Evolutionary conservation across 2,888 invertebrate species (phyloP), one percentile per base, ranked within the genome.

Genomic region (Nipponacmea schrenckii): DNA sequence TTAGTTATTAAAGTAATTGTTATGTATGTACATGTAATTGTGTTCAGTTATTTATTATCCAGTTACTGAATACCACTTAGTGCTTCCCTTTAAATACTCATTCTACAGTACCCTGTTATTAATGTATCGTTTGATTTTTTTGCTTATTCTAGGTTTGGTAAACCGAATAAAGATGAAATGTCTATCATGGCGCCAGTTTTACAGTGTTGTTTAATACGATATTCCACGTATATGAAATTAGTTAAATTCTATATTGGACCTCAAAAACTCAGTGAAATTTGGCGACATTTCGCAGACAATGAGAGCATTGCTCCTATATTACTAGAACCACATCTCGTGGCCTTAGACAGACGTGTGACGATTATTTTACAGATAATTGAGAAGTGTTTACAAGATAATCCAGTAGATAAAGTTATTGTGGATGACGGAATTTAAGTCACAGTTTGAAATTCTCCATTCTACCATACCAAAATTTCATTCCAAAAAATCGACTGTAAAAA

Each of bases 161-260:
- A 94, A 84, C 93, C 97, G 0, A 93, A 92, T 86, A 94, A 96
- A 86, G 98, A 99, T 87, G 98, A 98, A 89, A 91, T 96, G 76
- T 95, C 96, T 78, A 98, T 98, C 84, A 91, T 99, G 77, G 96
- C 97, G 14, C 99, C 98, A 0, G 90, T 99, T 68, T 91, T 95
- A 79, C 99, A 99, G 90, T 99, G 98, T 90, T 99, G 99, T 89
- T 90, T 95, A 83, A 93, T 99, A 70, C 91, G 98, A 65, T 94
- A 95, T 84, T 93, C 94, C 31, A 98, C 98, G 0, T 92, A 98
- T 48, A 90, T 92, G 70, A 93, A 92, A 10, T 91, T 99, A 76
- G 90, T 97, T 71, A 81, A 86, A 17, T 87, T 90, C 65, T 89
- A 90, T 79, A 77, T 77, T 63, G 88, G 89, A 48, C 89, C 89